Evolutionary conservation across 1,140 invertebrate genomes (phyloP), one percentile per base, ranked within the genome.

Genomic region (Doryteuthis pealeii): DNA sequence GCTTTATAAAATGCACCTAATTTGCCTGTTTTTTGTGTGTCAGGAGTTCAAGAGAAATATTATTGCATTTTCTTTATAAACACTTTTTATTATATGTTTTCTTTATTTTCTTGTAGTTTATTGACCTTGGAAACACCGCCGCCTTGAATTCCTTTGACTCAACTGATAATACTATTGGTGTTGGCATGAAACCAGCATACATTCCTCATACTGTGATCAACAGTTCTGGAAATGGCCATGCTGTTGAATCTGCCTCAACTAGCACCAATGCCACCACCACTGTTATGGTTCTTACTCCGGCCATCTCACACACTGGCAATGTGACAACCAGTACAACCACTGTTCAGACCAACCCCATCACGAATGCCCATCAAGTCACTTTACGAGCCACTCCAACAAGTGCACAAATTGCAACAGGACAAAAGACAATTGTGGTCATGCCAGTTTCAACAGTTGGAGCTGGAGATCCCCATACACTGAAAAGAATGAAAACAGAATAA

Each of bases 81-180:
- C n/a, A n/a, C n/a, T 65, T 70, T 43, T 22, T 73, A 67, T 33
- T 68, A 6, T 22, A 28, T 31, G 31, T 71, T 15, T 4, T 28
- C 73, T 31, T 62, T 66, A 71, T 75, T 73, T 75, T 77, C 80
- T 91, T 92, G 49, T 90, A 96, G 94, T 98, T 97, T 86, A 96
- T 97, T 87, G 94, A 94, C 77, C 89, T 96, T 84, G 95, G 94
- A 84, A 98, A 97, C 89, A 93, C 95, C 76, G 90, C 98, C 74
- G 96, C 96, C 69, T 73, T 86, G 74, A 80, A 82, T 73, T 79
- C 79, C 18, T 77, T 85, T 45, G 84, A 85, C 65, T 69, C 54
- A 14, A n/a, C 79, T 73, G 80, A 83, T 22, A 78, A 78, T 45
- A 75, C 92, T 1, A 89, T 93, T 30, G 90, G 90, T 74, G 76